Conservation (phyloP, 2,888 invertebrate genomes). For the Entomobrya multifasciata region DNA sequence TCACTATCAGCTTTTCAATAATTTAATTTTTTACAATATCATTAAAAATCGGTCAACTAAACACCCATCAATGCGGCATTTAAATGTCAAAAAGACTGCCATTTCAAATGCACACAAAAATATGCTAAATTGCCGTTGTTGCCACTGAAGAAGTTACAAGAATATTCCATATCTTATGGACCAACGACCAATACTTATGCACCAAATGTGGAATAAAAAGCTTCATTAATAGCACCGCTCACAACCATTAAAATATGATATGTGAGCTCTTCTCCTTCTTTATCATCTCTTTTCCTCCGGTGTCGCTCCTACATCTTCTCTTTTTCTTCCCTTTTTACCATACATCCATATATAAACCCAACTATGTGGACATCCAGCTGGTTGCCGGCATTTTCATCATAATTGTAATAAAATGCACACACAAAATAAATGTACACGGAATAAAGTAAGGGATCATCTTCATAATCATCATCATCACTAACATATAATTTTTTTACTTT, state of each 20-base stretch:
- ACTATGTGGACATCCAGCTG: conserved; percentile 48
- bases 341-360: background rate
- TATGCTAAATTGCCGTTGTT: too few relatives aligned
- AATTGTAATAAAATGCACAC: conserved; percentile 26
- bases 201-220: background rate
- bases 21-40: too few relatives aligned
- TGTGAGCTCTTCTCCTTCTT: conserved; percentile 1
- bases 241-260: conserved; percentile 26
- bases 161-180: too few relatives aligned
- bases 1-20: too few relatives aligned
- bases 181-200: too few relatives aligned
- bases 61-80: too few relatives aligned
- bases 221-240: conserved; percentile 7
- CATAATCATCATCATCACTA: background rate
- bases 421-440: background rate
- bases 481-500: background rate
- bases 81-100: too few relatives aligned
- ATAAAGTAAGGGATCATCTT: background rate
- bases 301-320: too few relatives aligned
- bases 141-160: too few relatives aligned
- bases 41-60: too few relatives aligned
- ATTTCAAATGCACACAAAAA: too few relatives aligned
- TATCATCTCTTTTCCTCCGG: background rate
- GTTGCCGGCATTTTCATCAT: conserved; percentile 56
- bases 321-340: background rate